Conservation (phyloP, 1,140 invertebrate genomes). For the Wasmannia auropunctata region DNA sequence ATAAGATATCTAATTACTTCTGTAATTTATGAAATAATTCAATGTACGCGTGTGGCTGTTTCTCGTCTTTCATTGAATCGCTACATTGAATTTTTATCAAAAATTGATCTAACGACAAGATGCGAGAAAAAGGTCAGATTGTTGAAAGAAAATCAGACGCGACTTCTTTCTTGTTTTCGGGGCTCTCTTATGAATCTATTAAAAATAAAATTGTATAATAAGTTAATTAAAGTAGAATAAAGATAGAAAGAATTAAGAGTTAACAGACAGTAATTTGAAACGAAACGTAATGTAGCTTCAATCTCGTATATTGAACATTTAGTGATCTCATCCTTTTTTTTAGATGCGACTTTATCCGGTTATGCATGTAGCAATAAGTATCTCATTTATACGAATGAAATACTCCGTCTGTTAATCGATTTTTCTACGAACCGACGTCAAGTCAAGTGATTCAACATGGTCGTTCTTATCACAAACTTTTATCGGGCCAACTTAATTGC, state of each 20-base stretch:
- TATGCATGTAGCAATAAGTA: neutral
- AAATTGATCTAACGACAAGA: neutral
- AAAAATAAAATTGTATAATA: neutral
- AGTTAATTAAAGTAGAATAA: neutral
- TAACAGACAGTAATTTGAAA: neutral
- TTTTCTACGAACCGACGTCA: constrained; percentile 10
- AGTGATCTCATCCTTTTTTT: neutral
- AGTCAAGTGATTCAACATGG: neutral
- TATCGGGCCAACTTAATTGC: constrained; percentile 42
- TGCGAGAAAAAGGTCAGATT: neutral
- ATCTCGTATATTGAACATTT: neutral
- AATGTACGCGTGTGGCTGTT: neutral
- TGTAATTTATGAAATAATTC: neutral
- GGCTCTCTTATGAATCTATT: neutral
- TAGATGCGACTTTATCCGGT: neutral
- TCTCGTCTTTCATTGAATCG: neutral
- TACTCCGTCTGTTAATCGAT: constrained; percentile 29
- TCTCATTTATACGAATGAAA: constrained; percentile 3
- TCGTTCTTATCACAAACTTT: constrained; percentile 19
- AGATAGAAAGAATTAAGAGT: neutral
- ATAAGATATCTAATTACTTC: neutral
- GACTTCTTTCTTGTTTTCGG: neutral
- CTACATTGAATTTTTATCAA: neutral
- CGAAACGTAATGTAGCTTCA: neutral
- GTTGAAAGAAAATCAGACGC: neutral